Conservation (phyloP, 2,888 invertebrate genomes). For the Norana najaformis region DNA sequence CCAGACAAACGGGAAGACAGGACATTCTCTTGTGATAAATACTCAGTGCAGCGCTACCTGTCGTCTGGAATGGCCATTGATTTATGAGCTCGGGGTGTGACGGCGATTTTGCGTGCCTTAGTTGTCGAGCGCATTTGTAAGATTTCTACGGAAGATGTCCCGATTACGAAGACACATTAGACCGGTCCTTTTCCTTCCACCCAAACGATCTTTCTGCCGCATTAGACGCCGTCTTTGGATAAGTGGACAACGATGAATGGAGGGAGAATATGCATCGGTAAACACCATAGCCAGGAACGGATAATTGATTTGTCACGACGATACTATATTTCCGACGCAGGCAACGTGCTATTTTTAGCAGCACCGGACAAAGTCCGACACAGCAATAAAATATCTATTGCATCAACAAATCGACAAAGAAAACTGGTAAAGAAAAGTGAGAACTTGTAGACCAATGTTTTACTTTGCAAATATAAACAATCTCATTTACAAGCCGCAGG, state of each 20-base stretch:
- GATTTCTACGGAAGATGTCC: neutral
- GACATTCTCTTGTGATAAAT: neutral
- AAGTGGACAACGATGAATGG: neutral
- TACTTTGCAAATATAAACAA: no score
- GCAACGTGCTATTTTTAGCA: neutral
- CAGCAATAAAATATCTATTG: neutral
- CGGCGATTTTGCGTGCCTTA: no score
- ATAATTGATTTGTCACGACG: neutral
- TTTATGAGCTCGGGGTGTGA: neutral
- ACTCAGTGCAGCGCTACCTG: neutral
- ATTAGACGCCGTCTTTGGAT: slow-evolving; percentile 2
- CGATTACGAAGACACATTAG: neutral
- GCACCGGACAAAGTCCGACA: no score
- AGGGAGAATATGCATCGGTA: neutral
- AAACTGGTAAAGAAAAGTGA: no score
- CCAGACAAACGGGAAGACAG: neutral
- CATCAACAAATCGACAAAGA: no score
- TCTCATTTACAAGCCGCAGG: neutral
- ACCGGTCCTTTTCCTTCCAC: neutral
- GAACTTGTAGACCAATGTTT: no score
- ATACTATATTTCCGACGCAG: neutral
- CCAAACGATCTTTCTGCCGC: neutral
- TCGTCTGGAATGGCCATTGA: neutral
- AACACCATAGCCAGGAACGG: neutral
- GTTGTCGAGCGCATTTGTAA: slow-evolving; percentile 6